Evolutionary conservation across 2,888 invertebrate genomes (phyloP).

Genomic region (Tethea ocularis): DNA sequence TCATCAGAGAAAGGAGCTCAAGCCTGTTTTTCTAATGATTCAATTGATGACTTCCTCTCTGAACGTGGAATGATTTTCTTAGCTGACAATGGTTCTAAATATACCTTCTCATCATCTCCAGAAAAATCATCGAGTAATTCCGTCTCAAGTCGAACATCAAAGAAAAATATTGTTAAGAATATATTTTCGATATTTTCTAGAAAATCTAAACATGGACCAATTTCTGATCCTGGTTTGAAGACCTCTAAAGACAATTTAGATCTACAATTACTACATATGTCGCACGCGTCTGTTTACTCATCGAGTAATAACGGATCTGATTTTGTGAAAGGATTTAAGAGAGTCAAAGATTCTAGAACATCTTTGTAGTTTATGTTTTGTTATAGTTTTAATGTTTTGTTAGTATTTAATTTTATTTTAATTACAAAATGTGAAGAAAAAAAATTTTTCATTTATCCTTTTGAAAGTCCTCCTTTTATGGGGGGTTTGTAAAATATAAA

Average conservation of each 20-base stretch:
- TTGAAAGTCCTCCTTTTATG: too few relatives aligned
- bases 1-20: conserved; percentile 64
- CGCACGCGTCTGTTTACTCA: conserved; percentile 54
- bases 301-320: conserved; percentile 56
- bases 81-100: conserved; percentile 58
- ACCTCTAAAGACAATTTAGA: conserved; percentile 45
- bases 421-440: conserved; percentile 8
- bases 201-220: conserved; percentile 47
- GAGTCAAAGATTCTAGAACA: conserved; percentile 55
- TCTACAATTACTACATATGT: conserved; percentile 66
- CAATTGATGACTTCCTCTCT: conserved; percentile 67
- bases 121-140: conserved; percentile 40
- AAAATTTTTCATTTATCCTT: neutral
- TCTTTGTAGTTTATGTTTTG: conserved; percentile 50
- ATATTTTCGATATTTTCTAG: conserved; percentile 53
- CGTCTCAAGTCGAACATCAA: conserved; percentile 62
- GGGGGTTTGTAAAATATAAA: too few relatives aligned
- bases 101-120: conserved; percentile 48
- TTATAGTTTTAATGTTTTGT: conserved; percentile 28
- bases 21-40: conserved; percentile 66
- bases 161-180: conserved; percentile 60
- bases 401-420: conserved; percentile 27
- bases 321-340: conserved; percentile 38
- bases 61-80: conserved; percentile 58
- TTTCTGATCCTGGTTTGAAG: conserved; percentile 59